Evolutionary conservation across 2,797 vertebrate species (phyloP).

Genomic region (Benthosema pterotum): DNA sequence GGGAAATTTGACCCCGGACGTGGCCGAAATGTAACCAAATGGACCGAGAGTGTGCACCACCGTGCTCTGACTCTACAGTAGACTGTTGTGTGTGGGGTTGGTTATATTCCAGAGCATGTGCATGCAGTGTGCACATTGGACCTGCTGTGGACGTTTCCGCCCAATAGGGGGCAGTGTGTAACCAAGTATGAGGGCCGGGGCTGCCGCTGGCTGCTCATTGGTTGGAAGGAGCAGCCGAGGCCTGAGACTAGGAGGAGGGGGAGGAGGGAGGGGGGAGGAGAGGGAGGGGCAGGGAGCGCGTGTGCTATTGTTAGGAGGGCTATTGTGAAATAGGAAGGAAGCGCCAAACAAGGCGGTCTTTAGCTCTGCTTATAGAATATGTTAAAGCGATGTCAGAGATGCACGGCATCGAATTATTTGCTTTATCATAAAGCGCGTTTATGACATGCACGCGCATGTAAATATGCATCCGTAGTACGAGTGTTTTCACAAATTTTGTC

Average conservation of each 20-base stretch:
- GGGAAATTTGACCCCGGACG: too few species aligned
- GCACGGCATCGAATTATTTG: conserved; percentile 72
- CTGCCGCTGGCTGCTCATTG: conserved; percentile 52
- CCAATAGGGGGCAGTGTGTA: conserved; percentile 87
- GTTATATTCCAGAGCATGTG: too few species aligned
- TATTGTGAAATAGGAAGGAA: conserved; percentile 79
- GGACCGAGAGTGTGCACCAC: too few species aligned
- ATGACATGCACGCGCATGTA: conserved; percentile 68
- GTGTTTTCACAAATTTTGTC: conserved; percentile 72
- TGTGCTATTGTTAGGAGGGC: conserved; percentile 72
- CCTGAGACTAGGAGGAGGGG: conserved; percentile 40
- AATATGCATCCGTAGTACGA: conserved; percentile 77
- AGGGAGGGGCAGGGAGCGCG: conserved; percentile 23
- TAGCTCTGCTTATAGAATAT: conserved; percentile 79
- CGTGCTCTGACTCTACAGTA: too few species aligned
- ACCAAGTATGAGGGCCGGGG: conserved; percentile 70
- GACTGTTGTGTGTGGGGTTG: too few species aligned
- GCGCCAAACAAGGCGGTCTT: conserved; percentile 81
- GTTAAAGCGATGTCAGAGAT: conserved; percentile 77
- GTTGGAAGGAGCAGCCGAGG: conserved; percentile 40
- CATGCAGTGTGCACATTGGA: not conserved
- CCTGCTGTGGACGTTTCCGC: not conserved
- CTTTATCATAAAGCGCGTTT: conserved; percentile 80
- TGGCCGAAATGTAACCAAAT: too few species aligned
- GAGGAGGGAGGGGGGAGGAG: not conserved